phyloP scores from a whole-genome alignment of 2,888 invertebrate genomes.

The Melieria picta region DNA sequence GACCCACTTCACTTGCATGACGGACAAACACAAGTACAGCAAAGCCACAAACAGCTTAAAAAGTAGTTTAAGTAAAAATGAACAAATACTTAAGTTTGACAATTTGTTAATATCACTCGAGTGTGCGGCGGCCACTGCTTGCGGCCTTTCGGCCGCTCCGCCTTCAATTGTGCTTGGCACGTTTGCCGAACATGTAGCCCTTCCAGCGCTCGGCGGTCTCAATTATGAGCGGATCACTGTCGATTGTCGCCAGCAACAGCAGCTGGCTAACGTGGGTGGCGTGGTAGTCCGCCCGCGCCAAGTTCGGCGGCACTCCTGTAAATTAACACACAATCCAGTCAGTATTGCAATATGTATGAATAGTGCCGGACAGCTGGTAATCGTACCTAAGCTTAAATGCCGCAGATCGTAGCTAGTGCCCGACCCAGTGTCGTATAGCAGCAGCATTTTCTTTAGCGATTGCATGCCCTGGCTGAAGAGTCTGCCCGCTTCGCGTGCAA shows the following conservation, averaged over 20 bases:
- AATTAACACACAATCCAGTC: not conserved
- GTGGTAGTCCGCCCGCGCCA: conserved; percentile 99
- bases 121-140: conserved; percentile 21
- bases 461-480: conserved; percentile 86
- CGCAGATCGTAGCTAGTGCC: conserved; percentile 96
- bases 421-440: conserved; percentile 93
- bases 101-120: conserved; percentile 32
- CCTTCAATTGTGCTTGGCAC: conserved; percentile 89
- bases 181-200: conserved; percentile 94
- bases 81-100: conserved; percentile 38
- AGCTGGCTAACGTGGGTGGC: conserved; percentile 97
- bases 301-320: conserved; percentile 81
- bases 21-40: too few species aligned
- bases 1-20: too few species aligned
- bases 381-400: conserved; percentile 83
- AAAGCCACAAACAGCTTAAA: not conserved
- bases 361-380: not conserved
- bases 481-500: conserved; percentile 76
- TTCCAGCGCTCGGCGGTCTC: conserved; percentile 93
- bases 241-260: conserved; percentile 86
- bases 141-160: conserved; percentile 14
- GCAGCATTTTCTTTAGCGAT: conserved; percentile 86
- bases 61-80: conserved; percentile 22
- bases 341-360: not conserved
- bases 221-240: conserved; percentile 81